Conservation (phyloP, 2,888 invertebrate species). For the Drosophila limbata region DNA sequence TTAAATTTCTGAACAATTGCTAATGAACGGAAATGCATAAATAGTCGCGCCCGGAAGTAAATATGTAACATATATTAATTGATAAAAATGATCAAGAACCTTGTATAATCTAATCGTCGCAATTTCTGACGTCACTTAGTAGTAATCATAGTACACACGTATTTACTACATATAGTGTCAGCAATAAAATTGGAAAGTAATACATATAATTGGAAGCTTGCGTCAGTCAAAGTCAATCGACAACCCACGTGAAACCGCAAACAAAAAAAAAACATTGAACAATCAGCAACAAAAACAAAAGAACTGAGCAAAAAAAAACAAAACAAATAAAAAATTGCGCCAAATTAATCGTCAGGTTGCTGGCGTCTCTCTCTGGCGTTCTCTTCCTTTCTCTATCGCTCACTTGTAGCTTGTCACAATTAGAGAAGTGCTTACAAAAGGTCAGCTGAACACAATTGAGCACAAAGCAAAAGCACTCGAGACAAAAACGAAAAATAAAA, state of each 20-base stretch:
- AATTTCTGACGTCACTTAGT: conserved; percentile 45
- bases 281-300: conserved; percentile 22
- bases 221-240: conserved; percentile 58
- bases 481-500: conserved; percentile 54
- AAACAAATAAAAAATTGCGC: conserved; percentile 53
- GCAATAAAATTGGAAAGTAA: conserved; percentile 70
- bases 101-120: conserved; percentile 57
- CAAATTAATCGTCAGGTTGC: conserved; percentile 53
- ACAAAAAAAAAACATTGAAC: conserved; percentile 26
- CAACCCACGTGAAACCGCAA: conserved; percentile 58
- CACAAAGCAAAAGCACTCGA: conserved; percentile 62
- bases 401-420: conserved; percentile 68
- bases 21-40: conserved; percentile 57
- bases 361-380: not conserved
- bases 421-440: conserved; percentile 76
- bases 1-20: conserved; percentile 31
- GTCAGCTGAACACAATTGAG: conserved; percentile 66
- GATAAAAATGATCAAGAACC: conserved; percentile 9
- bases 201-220: conserved; percentile 67
- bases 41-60: conserved; percentile 42
- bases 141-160: conserved; percentile 25
- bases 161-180: conserved; percentile 24
- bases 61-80: conserved; percentile 14
- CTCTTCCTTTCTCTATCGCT: conserved; percentile 7
- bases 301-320: conserved; percentile 29